Percentiles rank a stretch among this genome's conserved stretches.
Evolutionary conservation across 2,888 invertebrate genomes (phyloP).

Genomic region (Dynastes maya): DNA sequence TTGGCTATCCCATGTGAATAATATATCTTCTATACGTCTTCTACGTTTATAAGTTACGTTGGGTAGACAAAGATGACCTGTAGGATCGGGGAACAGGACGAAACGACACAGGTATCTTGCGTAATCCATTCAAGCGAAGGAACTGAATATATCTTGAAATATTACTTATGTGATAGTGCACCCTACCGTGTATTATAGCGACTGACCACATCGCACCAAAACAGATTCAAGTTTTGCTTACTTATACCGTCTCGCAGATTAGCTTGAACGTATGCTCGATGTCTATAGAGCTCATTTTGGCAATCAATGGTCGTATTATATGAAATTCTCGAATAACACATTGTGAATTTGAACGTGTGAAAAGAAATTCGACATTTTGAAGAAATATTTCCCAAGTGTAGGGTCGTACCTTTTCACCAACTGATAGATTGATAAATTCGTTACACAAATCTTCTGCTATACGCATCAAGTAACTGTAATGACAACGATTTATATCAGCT

Average conservation of each 20-base stretch:
- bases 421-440: conserved; percentile 40
- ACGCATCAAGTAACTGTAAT: not conserved
- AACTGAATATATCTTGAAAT: conserved; percentile 49
- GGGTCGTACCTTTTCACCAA: not conserved
- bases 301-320: not conserved
- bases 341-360: conserved; percentile 50
- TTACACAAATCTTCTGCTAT: not conserved
- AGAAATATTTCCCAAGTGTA: conserved; percentile 26
- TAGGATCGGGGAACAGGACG: not conserved
- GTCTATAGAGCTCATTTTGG: conserved; percentile 8
- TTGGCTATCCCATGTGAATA: conserved; percentile 51
- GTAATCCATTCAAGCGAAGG: conserved; percentile 44
- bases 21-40: conserved; percentile 44
- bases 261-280: not conserved
- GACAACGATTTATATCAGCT: not conserved
- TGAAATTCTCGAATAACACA: conserved; percentile 50
- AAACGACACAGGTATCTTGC: conserved; percentile 42
- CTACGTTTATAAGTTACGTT: conserved; percentile 26
- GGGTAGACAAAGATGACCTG: conserved; percentile 27
- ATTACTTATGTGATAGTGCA: conserved; percentile 44
- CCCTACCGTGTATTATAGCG: conserved; percentile 51
- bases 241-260: not conserved
- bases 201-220: conserved; percentile 54
- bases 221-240: conserved; percentile 39
- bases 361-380: conserved; percentile 41